These are phyloP conservation scores for Idaea aversata DNA, from an alignment of 2,888 invertebrate species.

Conservation along the genomic window DNA sequence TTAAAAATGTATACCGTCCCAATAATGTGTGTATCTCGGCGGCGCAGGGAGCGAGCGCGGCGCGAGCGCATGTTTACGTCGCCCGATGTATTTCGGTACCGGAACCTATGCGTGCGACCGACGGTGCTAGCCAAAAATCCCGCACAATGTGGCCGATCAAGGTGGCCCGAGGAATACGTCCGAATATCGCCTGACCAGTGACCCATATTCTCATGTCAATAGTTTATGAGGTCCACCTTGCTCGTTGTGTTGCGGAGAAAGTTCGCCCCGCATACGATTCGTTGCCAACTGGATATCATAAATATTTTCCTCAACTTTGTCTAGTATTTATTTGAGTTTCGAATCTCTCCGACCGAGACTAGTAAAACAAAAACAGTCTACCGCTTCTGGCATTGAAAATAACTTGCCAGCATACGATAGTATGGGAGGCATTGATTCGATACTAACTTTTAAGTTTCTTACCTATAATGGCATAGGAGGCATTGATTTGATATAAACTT, in stretches of 20 bases:
- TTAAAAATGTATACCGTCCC: slow-evolving; percentile 18
- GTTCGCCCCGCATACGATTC: background rate
- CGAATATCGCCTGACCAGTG: background rate
- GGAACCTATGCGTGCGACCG: slow-evolving; percentile 61
- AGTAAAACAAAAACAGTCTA: background rate
- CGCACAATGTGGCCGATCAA: slow-evolving; percentile 66
- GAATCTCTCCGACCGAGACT: background rate
- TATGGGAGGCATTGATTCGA: too few species aligned
- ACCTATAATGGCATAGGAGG: too few species aligned
- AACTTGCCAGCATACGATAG: background rate
- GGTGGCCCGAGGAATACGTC: slow-evolving; percentile 41
- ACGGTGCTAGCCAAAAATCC: slow-evolving; percentile 63
- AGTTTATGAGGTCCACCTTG: background rate
- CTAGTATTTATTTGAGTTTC: background rate
- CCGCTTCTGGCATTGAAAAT: background rate
- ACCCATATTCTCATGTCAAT: background rate
- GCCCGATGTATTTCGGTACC: slow-evolving; percentile 68
- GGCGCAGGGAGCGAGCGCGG: slow-evolving; percentile 26
- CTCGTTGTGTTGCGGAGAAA: background rate
- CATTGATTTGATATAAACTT: too few species aligned
- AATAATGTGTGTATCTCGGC: slow-evolving; percentile 15
- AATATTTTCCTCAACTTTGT: background rate
- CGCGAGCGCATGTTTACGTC: slow-evolving; percentile 57
- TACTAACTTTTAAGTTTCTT: too few species aligned
- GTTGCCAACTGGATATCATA: background rate